Conservation (phyloP, 2,113 vertebrate genomes). For the Mionectes macconnelli region DNA sequence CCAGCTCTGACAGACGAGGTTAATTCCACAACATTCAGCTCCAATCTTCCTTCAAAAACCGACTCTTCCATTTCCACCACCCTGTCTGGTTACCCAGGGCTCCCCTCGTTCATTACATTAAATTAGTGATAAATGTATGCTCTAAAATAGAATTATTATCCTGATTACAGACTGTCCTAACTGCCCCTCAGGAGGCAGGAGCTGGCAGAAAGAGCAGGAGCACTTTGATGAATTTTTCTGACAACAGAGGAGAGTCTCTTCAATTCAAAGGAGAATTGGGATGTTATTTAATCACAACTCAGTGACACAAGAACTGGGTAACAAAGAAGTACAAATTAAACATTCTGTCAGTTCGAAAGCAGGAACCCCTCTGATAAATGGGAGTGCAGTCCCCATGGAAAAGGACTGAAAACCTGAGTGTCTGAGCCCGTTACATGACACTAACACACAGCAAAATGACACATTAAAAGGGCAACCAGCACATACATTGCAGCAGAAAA, state of each 20-base stretch:
- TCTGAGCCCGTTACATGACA: background rate
- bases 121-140: background rate
- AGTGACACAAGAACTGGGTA: background rate
- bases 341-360: background rate
- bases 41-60: background rate
- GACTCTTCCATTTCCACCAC: background rate
- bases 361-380: background rate
- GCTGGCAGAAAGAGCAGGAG: background rate
- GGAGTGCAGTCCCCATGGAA: background rate
- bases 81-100: background rate
- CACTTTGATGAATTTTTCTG: background rate
- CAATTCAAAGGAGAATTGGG: background rate
- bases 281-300: background rate
- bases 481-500: background rate
- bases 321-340: background rate
- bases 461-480: background rate
- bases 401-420: background rate
- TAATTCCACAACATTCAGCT: background rate
- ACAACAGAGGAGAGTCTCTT: background rate
- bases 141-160: background rate
- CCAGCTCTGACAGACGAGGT: background rate
- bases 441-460: background rate
- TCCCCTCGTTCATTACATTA: background rate
- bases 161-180: background rate
- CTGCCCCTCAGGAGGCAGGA: background rate